A percentile compares a stretch with the other conserved stretches of the same genome.
phyloP scores from a whole-genome alignment of 2,113 vertebrate genomes.

The Otocyon megalotis region DNA sequence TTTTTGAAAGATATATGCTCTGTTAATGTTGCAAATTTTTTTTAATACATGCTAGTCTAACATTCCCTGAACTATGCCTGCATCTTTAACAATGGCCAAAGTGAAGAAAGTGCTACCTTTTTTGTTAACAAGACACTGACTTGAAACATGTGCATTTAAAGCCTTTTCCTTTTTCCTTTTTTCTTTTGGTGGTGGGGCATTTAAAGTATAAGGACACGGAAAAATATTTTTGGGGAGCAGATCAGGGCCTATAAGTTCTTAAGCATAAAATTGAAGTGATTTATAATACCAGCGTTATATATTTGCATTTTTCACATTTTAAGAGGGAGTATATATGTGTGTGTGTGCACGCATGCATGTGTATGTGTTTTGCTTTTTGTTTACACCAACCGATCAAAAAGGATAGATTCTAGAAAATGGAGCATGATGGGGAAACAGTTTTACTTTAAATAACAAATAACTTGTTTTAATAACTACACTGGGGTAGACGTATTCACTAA shows the following conservation, averaged over 20 bases:
- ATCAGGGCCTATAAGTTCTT: conserved; percentile 73
- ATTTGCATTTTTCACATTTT: conserved; percentile 84
- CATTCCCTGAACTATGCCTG: conserved; percentile 88
- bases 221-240: conserved; percentile 43
- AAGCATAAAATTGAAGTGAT: conserved; percentile 81
- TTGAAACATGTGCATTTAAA: conserved; percentile 81
- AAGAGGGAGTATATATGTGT: conserved; percentile 43
- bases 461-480: conserved; percentile 65
- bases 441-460: conserved; percentile 72
- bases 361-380: conserved; percentile 75
- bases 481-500: conserved; percentile 63
- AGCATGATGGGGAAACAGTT: conserved; percentile 79
- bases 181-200: conserved; percentile 76
- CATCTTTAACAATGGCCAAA: conserved; percentile 89
- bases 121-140: conserved; percentile 85
- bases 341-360: conserved; percentile 67
- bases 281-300: conserved; percentile 75
- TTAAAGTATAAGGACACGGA: conserved; percentile 80
- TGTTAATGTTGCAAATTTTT: conserved; percentile 88
- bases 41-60: conserved; percentile 87
- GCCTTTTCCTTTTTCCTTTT: conserved; percentile 63
- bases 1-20: conserved; percentile 88
- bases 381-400: conserved; percentile 82
- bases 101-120: conserved; percentile 85
- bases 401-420: conserved; percentile 77